phyloP scores from a whole-genome alignment of 2,888 invertebrate genomes.

The Andrena praecox region DNA sequence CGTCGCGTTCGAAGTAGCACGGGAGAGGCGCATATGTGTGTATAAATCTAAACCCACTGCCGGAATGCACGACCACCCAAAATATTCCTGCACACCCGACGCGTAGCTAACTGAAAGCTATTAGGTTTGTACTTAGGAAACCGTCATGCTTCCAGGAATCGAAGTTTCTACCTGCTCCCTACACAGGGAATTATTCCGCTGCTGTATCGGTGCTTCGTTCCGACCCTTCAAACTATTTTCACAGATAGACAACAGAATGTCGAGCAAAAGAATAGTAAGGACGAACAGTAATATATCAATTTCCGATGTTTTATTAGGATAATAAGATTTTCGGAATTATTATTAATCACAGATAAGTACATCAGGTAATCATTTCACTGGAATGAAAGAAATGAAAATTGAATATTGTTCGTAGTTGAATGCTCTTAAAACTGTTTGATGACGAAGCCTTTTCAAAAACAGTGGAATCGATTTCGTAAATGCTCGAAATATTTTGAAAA shows the following conservation, averaged over 20 bases:
- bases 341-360: too few species aligned
- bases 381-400: neutral
- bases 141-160: slow-evolving; percentile 40
- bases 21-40: neutral
- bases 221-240: slow-evolving; percentile 3
- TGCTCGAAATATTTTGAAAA: too few species aligned
- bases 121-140: slow-evolving; percentile 35
- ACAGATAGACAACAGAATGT: neutral
- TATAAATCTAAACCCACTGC: slow-evolving; percentile 3
- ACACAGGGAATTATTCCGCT: slow-evolving; percentile 11
- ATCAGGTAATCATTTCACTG: too few species aligned
- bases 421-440: too few species aligned
- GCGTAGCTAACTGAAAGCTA: slow-evolving; percentile 31
- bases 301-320: neutral
- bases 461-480: too few species aligned
- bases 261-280: neutral
- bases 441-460: too few species aligned
- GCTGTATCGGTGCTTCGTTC: neutral
- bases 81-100: slow-evolving; percentile 35
- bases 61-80: slow-evolving; percentile 42
- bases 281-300: neutral
- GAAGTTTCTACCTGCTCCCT: slow-evolving; percentile 44
- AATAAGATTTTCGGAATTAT: neutral
- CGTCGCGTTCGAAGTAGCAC: neutral
- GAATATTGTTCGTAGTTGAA: too few species aligned